Evolutionary conservation across 2,113 vertebrate species (phyloP).

Genomic region (Trochalopteron elliotii): DNA sequence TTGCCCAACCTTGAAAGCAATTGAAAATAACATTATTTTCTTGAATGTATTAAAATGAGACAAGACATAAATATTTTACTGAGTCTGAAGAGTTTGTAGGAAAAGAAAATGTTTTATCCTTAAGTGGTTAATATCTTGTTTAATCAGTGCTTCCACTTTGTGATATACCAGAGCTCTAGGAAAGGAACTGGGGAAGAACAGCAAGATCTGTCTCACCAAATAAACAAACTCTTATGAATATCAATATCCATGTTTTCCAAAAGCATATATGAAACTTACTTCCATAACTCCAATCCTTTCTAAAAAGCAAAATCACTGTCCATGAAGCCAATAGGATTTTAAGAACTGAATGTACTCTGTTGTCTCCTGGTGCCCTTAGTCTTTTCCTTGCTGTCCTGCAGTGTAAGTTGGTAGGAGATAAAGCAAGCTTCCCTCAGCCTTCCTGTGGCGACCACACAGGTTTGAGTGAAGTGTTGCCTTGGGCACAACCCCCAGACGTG

Average conservation of each 20-base stretch:
- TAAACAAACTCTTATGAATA: neutral
- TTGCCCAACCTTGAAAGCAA: neutral
- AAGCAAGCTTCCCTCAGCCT: neutral
- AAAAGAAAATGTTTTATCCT: neutral
- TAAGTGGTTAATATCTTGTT: neutral
- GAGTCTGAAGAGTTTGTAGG: neutral
- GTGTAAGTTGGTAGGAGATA: neutral
- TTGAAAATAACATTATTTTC: neutral
- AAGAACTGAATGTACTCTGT: neutral
- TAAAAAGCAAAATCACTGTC: neutral
- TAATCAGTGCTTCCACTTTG: neutral
- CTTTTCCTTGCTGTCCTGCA: neutral
- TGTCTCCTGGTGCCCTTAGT: neutral
- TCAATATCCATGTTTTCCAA: neutral
- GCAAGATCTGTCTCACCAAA: neutral
- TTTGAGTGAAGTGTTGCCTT: neutral
- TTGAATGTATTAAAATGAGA: neutral
- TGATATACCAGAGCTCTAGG: neutral
- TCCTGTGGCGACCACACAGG: fast-evolving
- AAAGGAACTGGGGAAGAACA: neutral
- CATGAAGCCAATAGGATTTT: neutral
- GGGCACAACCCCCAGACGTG: neutral
- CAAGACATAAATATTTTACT: neutral
- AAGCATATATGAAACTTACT: neutral
- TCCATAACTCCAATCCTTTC: neutral